Percentiles rank a stretch among this genome's conserved stretches.
These are phyloP conservation scores for Lepus americanus DNA, from an alignment of 2,113 vertebrate species.

Conservation along the genomic window DNA sequence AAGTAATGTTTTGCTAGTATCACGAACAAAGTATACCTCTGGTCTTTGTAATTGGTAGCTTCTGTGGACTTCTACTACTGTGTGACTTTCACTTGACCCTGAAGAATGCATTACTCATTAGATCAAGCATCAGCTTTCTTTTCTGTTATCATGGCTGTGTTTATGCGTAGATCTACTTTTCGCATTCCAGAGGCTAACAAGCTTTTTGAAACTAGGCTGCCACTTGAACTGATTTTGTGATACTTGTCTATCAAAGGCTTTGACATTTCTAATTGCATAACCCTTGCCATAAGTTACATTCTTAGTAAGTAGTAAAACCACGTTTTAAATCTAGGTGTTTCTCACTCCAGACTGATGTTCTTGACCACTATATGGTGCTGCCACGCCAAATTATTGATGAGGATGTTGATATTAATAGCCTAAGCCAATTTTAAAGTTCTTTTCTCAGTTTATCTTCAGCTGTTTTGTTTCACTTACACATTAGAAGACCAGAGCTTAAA, in stretches of 20 bases:
- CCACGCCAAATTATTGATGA: neutral
- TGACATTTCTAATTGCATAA: neutral
- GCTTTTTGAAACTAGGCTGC: conserved; percentile 53
- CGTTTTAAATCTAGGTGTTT: conserved; percentile 35
- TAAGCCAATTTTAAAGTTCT: neutral
- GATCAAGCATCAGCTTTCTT: neutral
- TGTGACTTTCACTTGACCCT: neutral
- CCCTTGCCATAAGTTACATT: neutral
- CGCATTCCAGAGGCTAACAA: neutral
- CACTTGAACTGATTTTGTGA: conserved; percentile 57
- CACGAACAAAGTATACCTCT: neutral
- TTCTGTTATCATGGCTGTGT: neutral
- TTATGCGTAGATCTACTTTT: conserved; percentile 21
- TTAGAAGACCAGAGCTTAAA: conserved; percentile 48
- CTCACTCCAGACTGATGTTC: neutral
- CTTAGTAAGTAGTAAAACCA: neutral
- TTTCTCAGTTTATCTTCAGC: conserved; percentile 11
- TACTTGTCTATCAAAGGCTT: neutral
- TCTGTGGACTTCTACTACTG: neutral
- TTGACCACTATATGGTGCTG: neutral
- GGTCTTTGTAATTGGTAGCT: conserved; percentile 2
- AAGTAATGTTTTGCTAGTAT: neutral
- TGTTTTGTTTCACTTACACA: conserved; percentile 11
- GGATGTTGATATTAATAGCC: neutral
- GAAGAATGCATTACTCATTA: neutral